phyloP scores from a whole-genome alignment of 1,140 invertebrate species.

The Neuroterus valhalla region DNA sequence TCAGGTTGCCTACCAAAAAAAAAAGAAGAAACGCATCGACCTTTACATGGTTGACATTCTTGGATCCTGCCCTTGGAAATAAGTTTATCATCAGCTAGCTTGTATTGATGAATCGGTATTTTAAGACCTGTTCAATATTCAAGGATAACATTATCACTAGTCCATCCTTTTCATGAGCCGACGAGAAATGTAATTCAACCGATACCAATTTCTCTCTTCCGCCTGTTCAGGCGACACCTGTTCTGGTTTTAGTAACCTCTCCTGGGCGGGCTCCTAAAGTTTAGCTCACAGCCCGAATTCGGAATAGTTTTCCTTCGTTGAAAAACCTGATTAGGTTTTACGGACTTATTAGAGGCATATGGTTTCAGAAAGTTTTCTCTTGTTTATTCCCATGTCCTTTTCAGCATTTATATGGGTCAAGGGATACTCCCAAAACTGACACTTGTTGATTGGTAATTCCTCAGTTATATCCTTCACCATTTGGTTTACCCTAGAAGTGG shows the following conservation, averaged over 20 bases:
- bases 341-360: not conserved
- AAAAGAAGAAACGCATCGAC: not conserved
- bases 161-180: not conserved
- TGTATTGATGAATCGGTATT: too few species aligned
- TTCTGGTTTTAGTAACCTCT: not conserved
- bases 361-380: not conserved
- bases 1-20: slow-evolving; percentile 30
- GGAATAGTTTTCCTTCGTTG: not conserved
- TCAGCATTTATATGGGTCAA: not conserved
- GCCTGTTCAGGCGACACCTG: not conserved
- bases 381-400: not conserved
- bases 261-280: not conserved
- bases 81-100: not conserved
- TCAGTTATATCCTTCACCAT: not conserved
- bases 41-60: not conserved
- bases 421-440: too few species aligned
- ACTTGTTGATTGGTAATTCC: too few species aligned
- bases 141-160: not conserved
- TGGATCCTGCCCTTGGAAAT: not conserved
- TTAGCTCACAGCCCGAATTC: too few species aligned
- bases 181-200: not conserved
- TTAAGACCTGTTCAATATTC: not conserved
- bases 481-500: too few species aligned
- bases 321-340: not conserved
- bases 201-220: too few species aligned